A percentile compares a stretch with the other conserved stretches of the same genome.
Evolutionary conservation across 2,113 vertebrate species (phyloP).

Genomic region (Isurus oxyrinchus): DNA sequence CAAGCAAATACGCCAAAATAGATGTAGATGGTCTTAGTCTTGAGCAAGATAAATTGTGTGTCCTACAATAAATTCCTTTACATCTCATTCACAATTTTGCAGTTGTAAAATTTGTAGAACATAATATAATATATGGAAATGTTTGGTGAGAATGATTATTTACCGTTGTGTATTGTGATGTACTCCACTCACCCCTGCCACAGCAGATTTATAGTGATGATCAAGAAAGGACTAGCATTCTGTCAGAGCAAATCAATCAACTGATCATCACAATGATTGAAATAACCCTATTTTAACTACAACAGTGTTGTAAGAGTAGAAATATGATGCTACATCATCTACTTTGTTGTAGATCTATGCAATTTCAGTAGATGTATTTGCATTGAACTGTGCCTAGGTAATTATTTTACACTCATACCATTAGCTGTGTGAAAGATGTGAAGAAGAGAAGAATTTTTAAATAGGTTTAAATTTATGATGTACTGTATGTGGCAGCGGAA

Average conservation of each 20-base stretch:
- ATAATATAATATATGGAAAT: neutral
- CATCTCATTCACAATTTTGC: neutral
- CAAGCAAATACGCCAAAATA: neutral
- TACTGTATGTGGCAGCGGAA: slow-evolving; percentile 49
- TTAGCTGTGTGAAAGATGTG: slow-evolving; percentile 30
- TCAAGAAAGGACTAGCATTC: neutral
- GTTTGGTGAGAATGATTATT: slow-evolving; percentile 13
- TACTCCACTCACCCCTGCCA: neutral
- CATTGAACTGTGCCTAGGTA: slow-evolving; percentile 56
- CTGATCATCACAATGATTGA: neutral
- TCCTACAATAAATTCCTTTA: slow-evolving; percentile 19
- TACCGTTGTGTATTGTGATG: neutral
- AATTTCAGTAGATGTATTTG: slow-evolving; percentile 65
- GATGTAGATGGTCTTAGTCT: neutral
- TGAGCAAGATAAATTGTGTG: slow-evolving; percentile 11
- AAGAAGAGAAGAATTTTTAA: slow-evolving; percentile 29
- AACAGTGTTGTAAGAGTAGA: slow-evolving; percentile 65
- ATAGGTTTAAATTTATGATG: slow-evolving; percentile 45
- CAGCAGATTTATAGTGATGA: neutral
- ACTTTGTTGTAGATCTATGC: slow-evolving; percentile 78
- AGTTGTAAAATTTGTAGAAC: neutral
- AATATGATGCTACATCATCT: slow-evolving; percentile 60
- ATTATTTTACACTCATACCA: slow-evolving; percentile 46
- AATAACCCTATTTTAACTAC: slow-evolving; percentile 50
- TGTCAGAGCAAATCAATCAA: slow-evolving; percentile 26